phyloP scores from a whole-genome alignment of 2,113 vertebrate genomes.

The Sardina pilchardus region DNA sequence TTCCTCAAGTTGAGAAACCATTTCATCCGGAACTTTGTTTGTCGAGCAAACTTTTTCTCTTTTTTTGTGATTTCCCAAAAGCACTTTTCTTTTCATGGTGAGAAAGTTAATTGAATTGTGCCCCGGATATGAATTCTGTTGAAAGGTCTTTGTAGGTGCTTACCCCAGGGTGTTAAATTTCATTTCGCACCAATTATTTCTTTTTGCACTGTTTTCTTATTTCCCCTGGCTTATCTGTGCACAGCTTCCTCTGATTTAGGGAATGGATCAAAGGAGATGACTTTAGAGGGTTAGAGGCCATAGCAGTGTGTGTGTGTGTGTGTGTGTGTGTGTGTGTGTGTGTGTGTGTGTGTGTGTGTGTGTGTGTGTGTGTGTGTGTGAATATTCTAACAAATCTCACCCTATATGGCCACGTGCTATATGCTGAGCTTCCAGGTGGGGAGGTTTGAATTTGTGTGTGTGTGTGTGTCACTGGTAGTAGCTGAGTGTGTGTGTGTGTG shows the following conservation, averaged over 20 bases:
- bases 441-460: too few species aligned
- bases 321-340: constrained; percentile 45
- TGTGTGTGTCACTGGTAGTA: not conserved
- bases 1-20: constrained; percentile 30
- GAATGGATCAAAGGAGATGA: constrained; percentile 49
- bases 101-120: constrained; percentile 68
- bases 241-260: constrained; percentile 45
- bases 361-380: constrained; percentile 37
- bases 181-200: constrained; percentile 65
- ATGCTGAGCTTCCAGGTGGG: not conserved
- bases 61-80: constrained; percentile 56
- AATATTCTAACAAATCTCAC: too few species aligned
- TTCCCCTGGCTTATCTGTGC: constrained; percentile 48
- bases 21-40: constrained; percentile 61
- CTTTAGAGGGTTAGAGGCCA: constrained; percentile 42
- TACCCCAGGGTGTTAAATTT: constrained; percentile 66
- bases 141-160: constrained; percentile 55
- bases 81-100: constrained; percentile 48
- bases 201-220: constrained; percentile 60
- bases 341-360: constrained; percentile 37
- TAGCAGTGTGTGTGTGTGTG: constrained; percentile 19
- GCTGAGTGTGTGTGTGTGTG: not conserved
- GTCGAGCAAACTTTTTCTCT: constrained; percentile 55
- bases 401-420: not conserved
- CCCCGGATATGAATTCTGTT: constrained; percentile 56